A percentile compares a stretch with the other conserved stretches of the same genome.
Conservation (phyloP, 1,140 invertebrate species). For the Pachyrhynchus sulphureomaculatus region DNA sequence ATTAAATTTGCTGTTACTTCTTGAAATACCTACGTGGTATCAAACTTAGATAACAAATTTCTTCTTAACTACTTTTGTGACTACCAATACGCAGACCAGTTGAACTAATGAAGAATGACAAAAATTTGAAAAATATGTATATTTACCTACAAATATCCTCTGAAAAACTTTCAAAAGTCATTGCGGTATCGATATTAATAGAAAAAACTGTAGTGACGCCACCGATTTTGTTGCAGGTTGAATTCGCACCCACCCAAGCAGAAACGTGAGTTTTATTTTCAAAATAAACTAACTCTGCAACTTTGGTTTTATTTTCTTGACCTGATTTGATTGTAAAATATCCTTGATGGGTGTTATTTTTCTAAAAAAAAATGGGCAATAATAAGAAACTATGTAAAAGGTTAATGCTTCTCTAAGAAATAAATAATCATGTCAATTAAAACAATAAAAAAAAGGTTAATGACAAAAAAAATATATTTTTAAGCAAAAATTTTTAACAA, state of each 20-base stretch:
- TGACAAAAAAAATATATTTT: no score
- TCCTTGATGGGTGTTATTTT: conserved; percentile 53
- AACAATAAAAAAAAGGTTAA: no score
- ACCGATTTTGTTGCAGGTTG: conserved; percentile 50
- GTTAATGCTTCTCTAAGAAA: no score
- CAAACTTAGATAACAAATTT: neutral
- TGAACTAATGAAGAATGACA: neutral
- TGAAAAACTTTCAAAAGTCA: conserved; percentile 50
- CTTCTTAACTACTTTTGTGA: neutral
- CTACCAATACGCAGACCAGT: neutral
- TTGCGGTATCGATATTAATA: conserved; percentile 43
- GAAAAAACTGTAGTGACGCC: conserved; percentile 54
- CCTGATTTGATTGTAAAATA: conserved; percentile 52
- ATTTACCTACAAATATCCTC: conserved; percentile 53
- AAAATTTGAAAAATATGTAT: neutral
- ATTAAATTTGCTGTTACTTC: no score
- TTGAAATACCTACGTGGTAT: no score
- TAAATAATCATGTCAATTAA: no score
- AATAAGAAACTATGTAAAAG: no score
- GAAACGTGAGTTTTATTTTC: conserved; percentile 44
- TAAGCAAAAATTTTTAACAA: no score
- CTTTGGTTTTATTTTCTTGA: conserved; percentile 39
- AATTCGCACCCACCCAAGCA: conserved; percentile 41
- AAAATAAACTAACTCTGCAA: conserved; percentile 49
- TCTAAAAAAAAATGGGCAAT: conserved; percentile 43